These are phyloP conservation scores for Mus pahari DNA, from an alignment of 2,113 vertebrate genomes.

Conservation along the genomic window DNA sequence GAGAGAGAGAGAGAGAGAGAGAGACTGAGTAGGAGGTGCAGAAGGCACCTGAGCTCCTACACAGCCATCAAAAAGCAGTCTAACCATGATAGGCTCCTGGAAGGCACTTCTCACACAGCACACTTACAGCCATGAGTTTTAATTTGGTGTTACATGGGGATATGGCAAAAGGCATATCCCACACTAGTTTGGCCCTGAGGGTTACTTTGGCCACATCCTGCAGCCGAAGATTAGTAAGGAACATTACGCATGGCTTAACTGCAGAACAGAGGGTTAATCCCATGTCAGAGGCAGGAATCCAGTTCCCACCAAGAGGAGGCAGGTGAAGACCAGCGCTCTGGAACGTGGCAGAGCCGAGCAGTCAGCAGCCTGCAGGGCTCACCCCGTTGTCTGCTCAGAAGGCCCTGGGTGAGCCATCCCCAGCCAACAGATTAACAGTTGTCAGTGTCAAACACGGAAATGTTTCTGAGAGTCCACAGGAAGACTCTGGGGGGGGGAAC, in stretches of 20 bases:
- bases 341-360: not conserved
- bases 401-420: too few relatives aligned
- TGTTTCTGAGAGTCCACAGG: not conserved
- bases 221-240: not conserved
- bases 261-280: not conserved
- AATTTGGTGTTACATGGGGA: accelerated
- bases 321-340: not conserved
- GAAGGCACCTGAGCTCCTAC: not conserved
- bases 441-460: not conserved
- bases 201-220: not conserved
- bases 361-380: not conserved
- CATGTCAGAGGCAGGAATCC: not conserved
- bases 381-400: not conserved
- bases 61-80: not conserved
- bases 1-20: not conserved
- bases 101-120: not conserved
- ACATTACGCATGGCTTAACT: not conserved
- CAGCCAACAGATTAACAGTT: not conserved
- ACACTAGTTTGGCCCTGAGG: not conserved
- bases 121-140: not conserved
- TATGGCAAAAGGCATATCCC: not conserved
- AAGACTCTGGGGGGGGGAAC: not conserved
- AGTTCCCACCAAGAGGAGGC: not conserved
- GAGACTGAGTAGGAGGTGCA: not conserved
- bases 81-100: accelerated